Conservation (phyloP, 2,888 invertebrate species). For the Lasioglossum zephyrum region DNA sequence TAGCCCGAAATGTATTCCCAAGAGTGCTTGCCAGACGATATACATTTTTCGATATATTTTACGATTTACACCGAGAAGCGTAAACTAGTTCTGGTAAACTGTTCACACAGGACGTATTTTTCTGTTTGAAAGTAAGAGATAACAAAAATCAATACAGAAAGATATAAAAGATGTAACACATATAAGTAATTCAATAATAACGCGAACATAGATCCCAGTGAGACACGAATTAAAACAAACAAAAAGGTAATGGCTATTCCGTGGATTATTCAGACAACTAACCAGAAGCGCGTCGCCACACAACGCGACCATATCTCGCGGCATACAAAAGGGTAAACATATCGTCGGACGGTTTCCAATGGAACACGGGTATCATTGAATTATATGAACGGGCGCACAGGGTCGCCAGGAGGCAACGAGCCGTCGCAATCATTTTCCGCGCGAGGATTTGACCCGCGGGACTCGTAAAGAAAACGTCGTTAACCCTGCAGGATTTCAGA, state of each 20-base stretch:
- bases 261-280: not conserved
- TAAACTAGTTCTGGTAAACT: not conserved
- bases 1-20: not conserved
- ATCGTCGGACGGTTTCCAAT: not conserved
- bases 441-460: slow-evolving; percentile 37
- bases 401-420: slow-evolving; percentile 20
- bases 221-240: not conserved
- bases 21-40: not conserved
- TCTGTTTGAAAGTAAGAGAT: not conserved
- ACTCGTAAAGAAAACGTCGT: slow-evolving; percentile 50
- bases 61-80: not conserved
- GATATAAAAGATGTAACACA: not conserved
- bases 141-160: not conserved
- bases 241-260: not conserved
- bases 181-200: not conserved
- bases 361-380: slow-evolving; percentile 32
- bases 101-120: not conserved
- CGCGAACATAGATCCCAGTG: not conserved
- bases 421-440: slow-evolving; percentile 45
- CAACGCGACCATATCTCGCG: not conserved
- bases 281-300: not conserved
- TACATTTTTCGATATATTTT: not conserved
- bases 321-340: not conserved
- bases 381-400: slow-evolving; percentile 9
- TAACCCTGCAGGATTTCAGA: slow-evolving; percentile 50